phyloP scores from a whole-genome alignment of 1,140 invertebrate genomes.

The Andricus grossulariae region DNA sequence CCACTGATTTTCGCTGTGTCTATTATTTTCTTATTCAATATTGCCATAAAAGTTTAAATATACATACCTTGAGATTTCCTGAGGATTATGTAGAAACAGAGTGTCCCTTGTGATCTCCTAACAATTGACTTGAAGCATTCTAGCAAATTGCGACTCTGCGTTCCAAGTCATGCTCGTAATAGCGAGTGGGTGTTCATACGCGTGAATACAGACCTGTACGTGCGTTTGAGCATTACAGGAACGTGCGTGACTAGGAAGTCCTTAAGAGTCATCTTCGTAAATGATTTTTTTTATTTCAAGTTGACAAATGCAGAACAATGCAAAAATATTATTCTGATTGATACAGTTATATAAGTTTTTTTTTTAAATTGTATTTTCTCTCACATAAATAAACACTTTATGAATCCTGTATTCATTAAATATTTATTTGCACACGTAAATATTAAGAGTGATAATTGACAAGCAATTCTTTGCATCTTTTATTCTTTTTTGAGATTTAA shows the following conservation, averaged over 20 bases:
- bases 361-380: not conserved
- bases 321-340: constrained; percentile 4
- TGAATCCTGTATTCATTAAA: constrained; percentile 2
- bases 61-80: not conserved
- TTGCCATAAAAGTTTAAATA: too few relatives aligned
- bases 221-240: constrained; percentile 4
- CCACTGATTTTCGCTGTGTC: not conserved
- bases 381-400: not conserved
- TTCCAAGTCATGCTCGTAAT: constrained; percentile 18
- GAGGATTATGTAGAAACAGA: not conserved
- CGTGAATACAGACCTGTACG: constrained; percentile 1
- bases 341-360: not conserved
- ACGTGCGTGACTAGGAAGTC: constrained; percentile 20
- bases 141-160: constrained; percentile 5
- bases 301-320: constrained; percentile 6
- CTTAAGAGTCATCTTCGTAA: constrained; percentile 9
- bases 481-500: not conserved
- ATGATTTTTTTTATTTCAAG: not conserved
- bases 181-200: constrained; percentile 28
- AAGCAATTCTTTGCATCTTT: not conserved
- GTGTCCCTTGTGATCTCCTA: not conserved
- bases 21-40: too few relatives aligned
- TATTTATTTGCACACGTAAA: not conserved
- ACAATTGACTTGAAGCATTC: constrained; percentile 19
- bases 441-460: not conserved